Evolutionary conservation across 2,797 vertebrate genomes (phyloP).

Genomic region (Denticeps clupeoides): DNA sequence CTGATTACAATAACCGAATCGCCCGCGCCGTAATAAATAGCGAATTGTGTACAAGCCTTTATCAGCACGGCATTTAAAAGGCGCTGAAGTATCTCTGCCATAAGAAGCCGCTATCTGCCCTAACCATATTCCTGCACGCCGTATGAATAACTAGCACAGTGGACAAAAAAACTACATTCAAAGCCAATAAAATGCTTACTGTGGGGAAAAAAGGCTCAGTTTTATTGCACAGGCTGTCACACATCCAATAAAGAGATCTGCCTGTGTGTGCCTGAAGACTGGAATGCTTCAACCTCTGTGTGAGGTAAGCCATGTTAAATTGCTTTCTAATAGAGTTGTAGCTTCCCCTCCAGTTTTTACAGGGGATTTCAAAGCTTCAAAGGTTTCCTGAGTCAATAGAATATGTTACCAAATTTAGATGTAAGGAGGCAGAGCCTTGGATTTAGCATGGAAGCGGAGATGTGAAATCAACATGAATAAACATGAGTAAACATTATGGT

Average conservation of each 20-base stretch:
- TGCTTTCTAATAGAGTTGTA: conserved; percentile 38
- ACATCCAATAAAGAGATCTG: conserved; percentile 21
- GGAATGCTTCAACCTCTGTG: conserved; percentile 26
- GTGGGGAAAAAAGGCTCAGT: conserved; percentile 12
- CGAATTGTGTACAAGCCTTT: no score
- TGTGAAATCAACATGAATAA: no score
- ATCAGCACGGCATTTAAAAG: no score
- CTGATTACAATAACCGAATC: no score
- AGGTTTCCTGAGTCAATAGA: conserved; percentile 28
- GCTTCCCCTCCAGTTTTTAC: conserved; percentile 26
- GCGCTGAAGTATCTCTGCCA: no score
- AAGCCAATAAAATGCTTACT: conserved; percentile 28
- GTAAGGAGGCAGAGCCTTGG: conserved; percentile 12
- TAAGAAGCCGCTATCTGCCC: no score
- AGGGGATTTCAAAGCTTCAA: conserved; percentile 32
- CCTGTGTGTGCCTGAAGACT: conserved; percentile 19
- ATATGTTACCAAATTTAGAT: conserved; percentile 26
- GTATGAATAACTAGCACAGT: conserved; percentile 12
- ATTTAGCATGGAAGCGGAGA: no score
- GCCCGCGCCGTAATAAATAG: no score
- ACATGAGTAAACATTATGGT: no score
- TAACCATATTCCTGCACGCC: no score
- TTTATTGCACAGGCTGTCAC: conserved; percentile 23
- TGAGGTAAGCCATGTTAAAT: conserved; percentile 40
- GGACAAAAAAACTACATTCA: conserved; percentile 20